Percentiles rank a stretch among this genome's conserved stretches.
Conservation (phyloP, 2,888 invertebrate genomes). For the Cecidostiba fungosa region DNA sequence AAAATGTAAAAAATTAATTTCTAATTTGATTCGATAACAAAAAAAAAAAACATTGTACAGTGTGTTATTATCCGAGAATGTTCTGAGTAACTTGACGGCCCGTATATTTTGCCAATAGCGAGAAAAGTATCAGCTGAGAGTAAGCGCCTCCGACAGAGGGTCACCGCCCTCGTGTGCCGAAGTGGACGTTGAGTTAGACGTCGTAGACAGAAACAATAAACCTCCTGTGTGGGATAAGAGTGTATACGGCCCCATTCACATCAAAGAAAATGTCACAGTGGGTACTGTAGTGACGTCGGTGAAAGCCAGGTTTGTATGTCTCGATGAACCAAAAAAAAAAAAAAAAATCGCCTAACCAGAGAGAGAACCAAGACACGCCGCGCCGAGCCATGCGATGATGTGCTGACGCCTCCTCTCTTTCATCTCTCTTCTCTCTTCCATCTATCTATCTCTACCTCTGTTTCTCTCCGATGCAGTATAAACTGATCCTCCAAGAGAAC, state of each 20-base stretch:
- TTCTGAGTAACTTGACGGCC: constrained; percentile 84
- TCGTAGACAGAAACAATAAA: constrained; percentile 99
- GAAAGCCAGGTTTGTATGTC: constrained; percentile 97
- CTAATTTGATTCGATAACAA: constrained; percentile 41
- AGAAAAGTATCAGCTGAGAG: constrained; percentile 97
- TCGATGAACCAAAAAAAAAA: constrained; percentile 58
- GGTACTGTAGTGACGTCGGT: constrained; percentile 99
- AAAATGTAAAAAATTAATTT: constrained; percentile 69
- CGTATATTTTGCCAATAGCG: constrained; percentile 90
- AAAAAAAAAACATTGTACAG: constrained; percentile 69
- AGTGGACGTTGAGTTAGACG: constrained; percentile 98
- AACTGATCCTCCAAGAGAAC: neutral
- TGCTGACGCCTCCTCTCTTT: constrained; percentile 57
- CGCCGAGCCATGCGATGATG: constrained; percentile 76
- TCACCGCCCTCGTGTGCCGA: constrained; percentile 95
- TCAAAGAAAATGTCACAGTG: constrained; percentile 99
- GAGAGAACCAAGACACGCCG: constrained; percentile 74
- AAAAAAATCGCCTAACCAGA: constrained; percentile 73
- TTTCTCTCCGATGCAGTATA: neutral
- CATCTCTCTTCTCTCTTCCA: neutral
- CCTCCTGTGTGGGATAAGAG: constrained; percentile 97
- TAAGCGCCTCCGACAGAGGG: constrained; percentile 98
- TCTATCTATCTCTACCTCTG: neutral
- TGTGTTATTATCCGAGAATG: constrained; percentile 73
- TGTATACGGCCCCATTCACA: constrained; percentile 98